Evolutionary conservation across 1,140 invertebrate species (phyloP).

Genomic region (Helicoverpa armigera): DNA sequence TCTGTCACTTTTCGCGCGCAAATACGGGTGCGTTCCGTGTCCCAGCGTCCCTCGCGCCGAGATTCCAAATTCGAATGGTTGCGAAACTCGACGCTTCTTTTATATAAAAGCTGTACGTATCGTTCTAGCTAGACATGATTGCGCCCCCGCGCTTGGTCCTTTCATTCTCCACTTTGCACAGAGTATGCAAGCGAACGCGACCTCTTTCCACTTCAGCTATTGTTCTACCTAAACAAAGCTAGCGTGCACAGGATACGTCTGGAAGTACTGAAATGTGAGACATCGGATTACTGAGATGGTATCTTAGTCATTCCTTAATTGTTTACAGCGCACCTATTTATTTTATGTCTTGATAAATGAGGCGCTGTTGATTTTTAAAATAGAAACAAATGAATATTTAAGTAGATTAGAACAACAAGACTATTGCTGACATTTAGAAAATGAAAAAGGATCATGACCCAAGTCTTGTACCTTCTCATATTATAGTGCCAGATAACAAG

Average conservation of each 20-base stretch:
- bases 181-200: slow-evolving; percentile 36
- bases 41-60: slow-evolving; percentile 76
- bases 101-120: slow-evolving; percentile 78
- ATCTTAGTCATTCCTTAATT: slow-evolving; percentile 12
- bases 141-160: slow-evolving; percentile 69
- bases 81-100: slow-evolving; percentile 80
- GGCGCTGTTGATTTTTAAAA: background rate
- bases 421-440: background rate
- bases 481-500: background rate
- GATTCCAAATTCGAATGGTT: slow-evolving; percentile 82
- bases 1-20: slow-evolving; percentile 76
- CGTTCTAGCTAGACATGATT: slow-evolving; percentile 56
- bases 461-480: no score
- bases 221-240: slow-evolving; percentile 38
- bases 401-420: background rate
- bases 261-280: slow-evolving; percentile 29
- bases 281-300: slow-evolving; percentile 3
- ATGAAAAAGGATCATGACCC: no score
- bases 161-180: slow-evolving; percentile 46
- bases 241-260: slow-evolving; percentile 28
- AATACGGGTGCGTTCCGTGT: slow-evolving; percentile 67
- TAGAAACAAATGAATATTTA: background rate
- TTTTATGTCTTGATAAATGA: background rate
- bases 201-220: slow-evolving; percentile 29
- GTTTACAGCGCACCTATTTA: background rate